A percentile compares a stretch with the other conserved stretches of the same genome.
These are phyloP conservation scores for Spheniscus mendiculus DNA, from an alignment of 2,113 vertebrate genomes.

Conservation along the genomic window DNA sequence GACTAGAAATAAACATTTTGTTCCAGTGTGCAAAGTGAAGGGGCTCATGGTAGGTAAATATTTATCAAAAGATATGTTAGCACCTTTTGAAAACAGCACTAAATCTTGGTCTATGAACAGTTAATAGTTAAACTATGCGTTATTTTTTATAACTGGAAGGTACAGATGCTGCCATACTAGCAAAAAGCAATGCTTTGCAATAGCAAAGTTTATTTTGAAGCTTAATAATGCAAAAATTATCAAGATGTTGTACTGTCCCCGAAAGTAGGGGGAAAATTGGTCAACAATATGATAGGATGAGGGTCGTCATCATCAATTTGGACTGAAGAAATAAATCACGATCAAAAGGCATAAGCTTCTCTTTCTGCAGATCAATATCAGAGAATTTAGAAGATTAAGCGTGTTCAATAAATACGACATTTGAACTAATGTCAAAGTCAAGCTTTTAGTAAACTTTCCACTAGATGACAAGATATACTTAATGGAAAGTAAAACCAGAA, in stretches of 20 bases:
- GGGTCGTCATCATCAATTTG: background rate
- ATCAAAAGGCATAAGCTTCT: background rate
- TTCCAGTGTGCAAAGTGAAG: background rate
- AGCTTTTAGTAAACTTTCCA: constrained; percentile 1
- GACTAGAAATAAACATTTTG: background rate
- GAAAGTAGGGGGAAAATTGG: background rate
- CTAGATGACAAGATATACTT: background rate
- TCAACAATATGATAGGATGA: background rate
- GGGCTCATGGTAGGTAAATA: background rate
- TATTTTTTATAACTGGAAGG: background rate
- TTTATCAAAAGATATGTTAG: background rate
- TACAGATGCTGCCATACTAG: background rate
- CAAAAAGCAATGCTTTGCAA: background rate
- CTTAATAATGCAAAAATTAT: background rate
- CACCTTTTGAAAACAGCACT: background rate
- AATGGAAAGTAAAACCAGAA: constrained; percentile 19
- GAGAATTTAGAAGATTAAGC: constrained; percentile 44
- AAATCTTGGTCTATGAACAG: background rate
- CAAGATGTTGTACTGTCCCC: background rate
- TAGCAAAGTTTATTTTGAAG: background rate
- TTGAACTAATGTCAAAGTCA: constrained; percentile 36
- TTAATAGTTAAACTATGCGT: background rate
- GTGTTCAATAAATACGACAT: background rate
- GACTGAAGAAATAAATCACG: constrained; percentile 47
- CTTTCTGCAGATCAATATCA: constrained; percentile 65